phyloP scores from a whole-genome alignment of 2,888 invertebrate species.

The Epinotia demarniana region DNA sequence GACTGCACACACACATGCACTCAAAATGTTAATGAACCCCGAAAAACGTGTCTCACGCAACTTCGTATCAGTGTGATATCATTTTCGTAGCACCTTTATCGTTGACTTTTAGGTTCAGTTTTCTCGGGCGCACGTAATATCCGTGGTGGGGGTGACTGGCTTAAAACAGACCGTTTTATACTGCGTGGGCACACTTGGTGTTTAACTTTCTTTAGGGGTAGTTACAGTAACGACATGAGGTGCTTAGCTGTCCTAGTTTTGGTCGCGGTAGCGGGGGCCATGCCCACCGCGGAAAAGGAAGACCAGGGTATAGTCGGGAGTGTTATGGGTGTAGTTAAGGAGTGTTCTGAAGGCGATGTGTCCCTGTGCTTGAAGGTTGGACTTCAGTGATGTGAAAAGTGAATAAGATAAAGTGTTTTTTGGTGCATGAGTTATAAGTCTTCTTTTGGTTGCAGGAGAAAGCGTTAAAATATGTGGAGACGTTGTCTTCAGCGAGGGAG shows the following conservation, averaged over 20 bases:
- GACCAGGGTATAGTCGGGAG: constrained; percentile 71
- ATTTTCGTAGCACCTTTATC: constrained; percentile 76
- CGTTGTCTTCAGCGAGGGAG: constrained; percentile 80
- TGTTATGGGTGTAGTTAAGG: constrained; percentile 87
- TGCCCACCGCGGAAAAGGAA: constrained; percentile 82
- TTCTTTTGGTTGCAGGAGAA: constrained; percentile 87
- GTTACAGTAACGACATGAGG: constrained; percentile 75
- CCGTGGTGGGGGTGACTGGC: constrained; percentile 76
- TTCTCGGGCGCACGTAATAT: constrained; percentile 65
- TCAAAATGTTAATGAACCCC: constrained; percentile 64
- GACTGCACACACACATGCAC: constrained; percentile 49
- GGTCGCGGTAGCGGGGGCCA: constrained; percentile 76
- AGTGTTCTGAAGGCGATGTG: constrained; percentile 88
- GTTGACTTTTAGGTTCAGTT: constrained; percentile 76
- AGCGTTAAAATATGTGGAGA: constrained; percentile 88
- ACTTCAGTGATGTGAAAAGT: constrained; percentile 46
- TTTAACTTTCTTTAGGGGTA: constrained; percentile 77
- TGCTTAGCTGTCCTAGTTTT: constrained; percentile 80
- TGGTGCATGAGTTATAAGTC: constrained; percentile 55
- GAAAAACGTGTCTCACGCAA: constrained; percentile 68
- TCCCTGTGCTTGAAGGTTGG: constrained; percentile 89
- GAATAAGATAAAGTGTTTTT: constrained; percentile 17
- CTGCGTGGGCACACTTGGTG: constrained; percentile 76
- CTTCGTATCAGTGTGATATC: constrained; percentile 73
- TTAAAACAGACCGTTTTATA: constrained; percentile 79